phyloP scores from a whole-genome alignment of 2,113 vertebrate genomes.

The Trichomycterus rosablanca region DNA sequence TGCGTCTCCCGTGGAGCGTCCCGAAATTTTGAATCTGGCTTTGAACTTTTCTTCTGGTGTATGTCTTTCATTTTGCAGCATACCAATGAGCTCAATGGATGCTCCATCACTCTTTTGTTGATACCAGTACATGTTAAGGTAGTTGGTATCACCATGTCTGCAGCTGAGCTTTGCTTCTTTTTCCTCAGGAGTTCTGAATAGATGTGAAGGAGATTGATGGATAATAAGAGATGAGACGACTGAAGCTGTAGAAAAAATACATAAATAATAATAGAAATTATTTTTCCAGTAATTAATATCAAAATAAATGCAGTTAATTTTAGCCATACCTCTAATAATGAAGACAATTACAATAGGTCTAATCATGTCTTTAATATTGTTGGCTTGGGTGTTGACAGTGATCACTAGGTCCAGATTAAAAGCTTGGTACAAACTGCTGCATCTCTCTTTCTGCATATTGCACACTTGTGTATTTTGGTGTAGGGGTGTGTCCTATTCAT shows the following conservation, averaged over 20 bases:
- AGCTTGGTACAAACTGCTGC: too few species aligned
- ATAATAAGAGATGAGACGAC: not conserved
- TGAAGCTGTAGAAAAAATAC: constrained; percentile 2
- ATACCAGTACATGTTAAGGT: constrained; percentile 35
- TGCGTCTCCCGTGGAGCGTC: not conserved
- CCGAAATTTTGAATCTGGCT: not conserved
- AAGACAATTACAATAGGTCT: not conserved
- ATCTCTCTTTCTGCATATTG: too few species aligned
- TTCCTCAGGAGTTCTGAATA: not conserved
- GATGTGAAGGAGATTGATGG: not conserved
- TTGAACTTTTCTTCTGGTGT: not conserved
- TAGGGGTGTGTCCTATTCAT: too few species aligned
- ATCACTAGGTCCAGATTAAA: too few species aligned
- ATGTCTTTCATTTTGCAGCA: constrained; percentile 15
- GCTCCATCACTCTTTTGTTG: constrained; percentile 1
- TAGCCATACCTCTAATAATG: constrained; percentile 16
- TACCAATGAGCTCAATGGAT: constrained; percentile 28
- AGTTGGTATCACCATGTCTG: constrained; percentile 23
- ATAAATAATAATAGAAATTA: not conserved
- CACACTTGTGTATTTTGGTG: too few species aligned
- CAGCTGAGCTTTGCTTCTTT: constrained; percentile 31
- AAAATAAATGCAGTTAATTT: not conserved
- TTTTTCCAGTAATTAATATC: not conserved
- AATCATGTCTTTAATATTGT: not conserved
- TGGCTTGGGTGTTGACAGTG: too few species aligned